Percentiles rank a stretch among this genome's conserved stretches.
Evolutionary conservation across 64 coral and sea anemone species (phyloP).

Genomic region (Stylophora pistillata): DNA sequence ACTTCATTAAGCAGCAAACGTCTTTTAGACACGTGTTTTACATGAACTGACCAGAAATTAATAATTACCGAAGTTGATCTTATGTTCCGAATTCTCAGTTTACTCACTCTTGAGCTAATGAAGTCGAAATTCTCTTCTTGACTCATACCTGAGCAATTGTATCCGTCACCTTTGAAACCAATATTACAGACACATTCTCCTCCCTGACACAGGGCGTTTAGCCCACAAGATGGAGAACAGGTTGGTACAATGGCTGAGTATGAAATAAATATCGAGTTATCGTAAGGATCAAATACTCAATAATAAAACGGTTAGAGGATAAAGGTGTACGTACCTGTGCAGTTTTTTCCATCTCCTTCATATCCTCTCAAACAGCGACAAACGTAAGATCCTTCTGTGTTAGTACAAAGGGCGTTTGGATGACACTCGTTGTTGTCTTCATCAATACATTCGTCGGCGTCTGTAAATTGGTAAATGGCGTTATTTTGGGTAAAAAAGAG

Average conservation of each 20-base stretch:
- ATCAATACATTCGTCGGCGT: conserved; percentile 33
- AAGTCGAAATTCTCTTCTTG: no score
- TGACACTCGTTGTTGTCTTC: conserved; percentile 13
- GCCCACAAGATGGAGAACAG: conserved; percentile 40
- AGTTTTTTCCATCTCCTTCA: conserved; percentile 36
- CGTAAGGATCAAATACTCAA: no score
- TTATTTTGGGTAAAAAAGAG: no score
- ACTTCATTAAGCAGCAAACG: no score
- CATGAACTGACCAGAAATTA: no score
- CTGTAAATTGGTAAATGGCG: neutral
- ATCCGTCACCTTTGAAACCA: conserved; percentile 38
- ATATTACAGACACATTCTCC: conserved; percentile 24
- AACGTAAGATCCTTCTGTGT: conserved; percentile 59
- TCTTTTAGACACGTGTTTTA: no score
- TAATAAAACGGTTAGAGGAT: neutral
- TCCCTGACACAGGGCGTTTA: conserved; percentile 1
- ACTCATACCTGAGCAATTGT: conserved; percentile 35
- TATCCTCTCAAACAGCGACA: conserved; percentile 59
- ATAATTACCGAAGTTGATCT: no score
- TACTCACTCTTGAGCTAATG: neutral
- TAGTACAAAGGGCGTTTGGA: conserved; percentile 51
- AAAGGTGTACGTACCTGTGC: conserved; percentile 4
- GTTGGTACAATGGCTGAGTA: no score
- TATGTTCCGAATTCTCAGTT: neutral
- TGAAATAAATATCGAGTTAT: no score